Conservation (phyloP, 2,888 invertebrate species). For the Julus scanicus region DNA sequence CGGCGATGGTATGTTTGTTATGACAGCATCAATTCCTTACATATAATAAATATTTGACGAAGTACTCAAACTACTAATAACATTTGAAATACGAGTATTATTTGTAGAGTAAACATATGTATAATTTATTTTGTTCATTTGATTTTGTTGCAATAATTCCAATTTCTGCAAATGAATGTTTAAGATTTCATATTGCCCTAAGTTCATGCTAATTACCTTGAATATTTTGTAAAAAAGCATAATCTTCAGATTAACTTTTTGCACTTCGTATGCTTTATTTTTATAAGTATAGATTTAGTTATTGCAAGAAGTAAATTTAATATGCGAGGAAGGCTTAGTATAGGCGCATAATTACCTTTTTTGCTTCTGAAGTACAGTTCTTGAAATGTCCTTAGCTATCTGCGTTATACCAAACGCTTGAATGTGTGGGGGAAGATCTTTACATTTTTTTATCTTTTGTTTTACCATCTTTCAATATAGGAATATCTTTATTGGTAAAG, state of each 20-base stretch:
- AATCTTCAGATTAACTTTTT: neutral
- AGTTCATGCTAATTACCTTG: neutral
- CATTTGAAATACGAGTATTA: no score
- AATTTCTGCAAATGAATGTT: no score
- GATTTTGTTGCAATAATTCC: no score
- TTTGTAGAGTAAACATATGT: no score
- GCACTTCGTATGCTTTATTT: neutral
- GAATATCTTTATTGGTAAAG: conserved; percentile 34
- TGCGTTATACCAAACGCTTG: neutral
- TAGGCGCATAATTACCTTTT: neutral
- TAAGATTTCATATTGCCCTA: neutral
- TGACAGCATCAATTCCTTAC: no score
- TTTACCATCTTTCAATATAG: conserved; percentile 28
- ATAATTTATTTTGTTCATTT: no score
- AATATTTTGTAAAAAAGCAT: neutral
- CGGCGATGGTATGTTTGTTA: no score
- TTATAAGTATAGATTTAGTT: neutral
- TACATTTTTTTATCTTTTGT: conserved; percentile 36
- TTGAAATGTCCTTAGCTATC: neutral
- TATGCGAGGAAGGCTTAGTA: neutral
- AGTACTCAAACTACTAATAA: no score
- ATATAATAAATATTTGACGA: no score
- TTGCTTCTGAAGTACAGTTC: neutral
- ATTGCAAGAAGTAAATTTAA: neutral
- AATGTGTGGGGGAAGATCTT: neutral